Percentiles rank a stretch among this genome's conserved stretches.
Conservation (phyloP, 2,113 vertebrate species). For the Glaucomys volans region DNA sequence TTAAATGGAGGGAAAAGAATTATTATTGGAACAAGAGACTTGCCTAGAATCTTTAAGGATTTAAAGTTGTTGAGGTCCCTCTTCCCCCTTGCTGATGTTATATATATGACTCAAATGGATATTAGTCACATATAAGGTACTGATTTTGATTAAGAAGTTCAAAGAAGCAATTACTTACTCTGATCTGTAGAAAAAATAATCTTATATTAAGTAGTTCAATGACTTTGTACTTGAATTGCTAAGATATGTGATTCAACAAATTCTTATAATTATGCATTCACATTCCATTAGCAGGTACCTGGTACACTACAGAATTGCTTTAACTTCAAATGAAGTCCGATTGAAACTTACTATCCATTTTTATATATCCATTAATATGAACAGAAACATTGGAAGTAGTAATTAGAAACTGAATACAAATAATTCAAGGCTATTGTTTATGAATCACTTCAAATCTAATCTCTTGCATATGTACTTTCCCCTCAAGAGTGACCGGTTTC, state of each 20-base stretch:
- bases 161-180: not conserved
- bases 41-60: not conserved
- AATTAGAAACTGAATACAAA: not conserved
- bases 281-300: not conserved
- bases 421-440: not conserved
- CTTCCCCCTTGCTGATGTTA: not conserved
- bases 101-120: not conserved
- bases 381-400: not conserved
- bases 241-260: not conserved
- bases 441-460: not conserved
- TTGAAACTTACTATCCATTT: not conserved
- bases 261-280: not conserved
- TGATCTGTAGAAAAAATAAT: not conserved
- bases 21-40: not conserved
- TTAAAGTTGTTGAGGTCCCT: not conserved
- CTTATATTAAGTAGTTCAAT: not conserved
- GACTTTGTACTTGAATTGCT: not conserved
- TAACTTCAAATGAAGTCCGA: not conserved
- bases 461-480: no score
- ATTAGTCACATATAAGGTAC: not conserved
- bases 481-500: not conserved
- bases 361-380: not conserved
- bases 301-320: not conserved
- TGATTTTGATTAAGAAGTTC: not conserved
- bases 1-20: not conserved